Base-by-base conservation (phyloP, 2,888 invertebrate genomes). In the Hoplodrina ambigua region DNA sequence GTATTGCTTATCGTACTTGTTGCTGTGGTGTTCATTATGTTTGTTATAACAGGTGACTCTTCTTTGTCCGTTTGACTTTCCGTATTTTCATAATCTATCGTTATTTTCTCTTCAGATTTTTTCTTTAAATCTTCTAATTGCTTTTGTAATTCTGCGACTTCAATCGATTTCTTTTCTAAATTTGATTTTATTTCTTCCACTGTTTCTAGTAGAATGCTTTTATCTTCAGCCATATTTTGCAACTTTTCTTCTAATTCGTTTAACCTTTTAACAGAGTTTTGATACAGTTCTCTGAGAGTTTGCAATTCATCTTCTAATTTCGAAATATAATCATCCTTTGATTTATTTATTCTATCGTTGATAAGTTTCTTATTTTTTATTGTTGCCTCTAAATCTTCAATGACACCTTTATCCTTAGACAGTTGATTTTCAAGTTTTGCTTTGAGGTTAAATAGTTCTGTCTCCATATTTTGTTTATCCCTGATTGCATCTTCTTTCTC, bases 401-500 rank as follows among this genome's bases (percentile, higher is more conserved):
- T 95, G 2, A 90, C 70, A 46, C 69, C 69, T 82, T 89, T 86
- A 75, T 94, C 92, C 37, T 81, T 78, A 17, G 72, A 59, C 52
- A 89, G 89, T 87, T 94, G 89, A n/a, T 86, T 80, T 81, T 92
- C 86, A 64, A 93, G 86, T 78, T 89, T 88, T 46, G 85, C 76
- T 86, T 90, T 92, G 2, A 94, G 72, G 56, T 89, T 82, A 4
- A 76, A 64, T 30, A 96, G 81, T 80, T 91, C 86, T 67, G 87
- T 88, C 83, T 94, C 92, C 84, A 93, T 86, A 52, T 80, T 82
- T 20, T 88, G 68, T 86, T 86, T 90, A 55, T 93, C 92, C 76
- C 78, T 86, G 46, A 93, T 85, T 17, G 92, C 93, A 63, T 93
- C 92, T 85, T 95, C 94, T 85, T 95, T 95, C 80, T 95, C 95